Percentiles rank a stretch among this genome's conserved stretches.
Conservation (phyloP, 1,140 invertebrate genomes). For the Acarapis woodi region DNA sequence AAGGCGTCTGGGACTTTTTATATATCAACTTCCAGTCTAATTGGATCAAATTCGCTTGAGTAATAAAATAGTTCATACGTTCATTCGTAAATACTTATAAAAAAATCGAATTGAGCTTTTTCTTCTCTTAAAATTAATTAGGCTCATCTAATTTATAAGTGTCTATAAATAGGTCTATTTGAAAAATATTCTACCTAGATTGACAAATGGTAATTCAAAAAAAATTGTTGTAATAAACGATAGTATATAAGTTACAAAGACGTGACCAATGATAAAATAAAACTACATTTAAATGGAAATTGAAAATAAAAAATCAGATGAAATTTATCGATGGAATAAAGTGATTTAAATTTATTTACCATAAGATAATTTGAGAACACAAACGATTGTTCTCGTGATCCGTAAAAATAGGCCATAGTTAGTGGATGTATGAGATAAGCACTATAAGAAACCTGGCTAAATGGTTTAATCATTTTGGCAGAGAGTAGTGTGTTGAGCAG, state of each 20-base stretch:
- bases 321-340: background rate
- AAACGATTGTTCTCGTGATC: slow-evolving; percentile 10
- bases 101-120: no score
- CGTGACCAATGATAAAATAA: slow-evolving; percentile 15
- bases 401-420: slow-evolving; percentile 13
- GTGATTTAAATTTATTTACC: slow-evolving; percentile 7
- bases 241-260: slow-evolving; percentile 14
- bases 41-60: no score
- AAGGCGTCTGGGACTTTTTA: no score
- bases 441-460: slow-evolving; percentile 19
- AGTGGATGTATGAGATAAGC: slow-evolving; percentile 20
- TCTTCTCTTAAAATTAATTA: no score
- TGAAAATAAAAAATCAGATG: slow-evolving; percentile 4
- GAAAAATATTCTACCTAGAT: slow-evolving; percentile 15
- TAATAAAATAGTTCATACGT: no score
- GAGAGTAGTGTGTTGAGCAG: slow-evolving; percentile 19
- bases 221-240: slow-evolving; percentile 17
- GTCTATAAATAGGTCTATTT: no score
- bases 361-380: slow-evolving; percentile 11
- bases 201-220: slow-evolving; percentile 18
- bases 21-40: no score
- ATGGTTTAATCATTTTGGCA: slow-evolving; percentile 16
- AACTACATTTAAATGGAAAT: slow-evolving; percentile 11
- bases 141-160: no score
- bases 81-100: no score